A percentile compares a stretch with the other conserved stretches of the same genome.
Conservation (phyloP, 1,140 invertebrate species). For the Yoshiicerus persimilis region DNA sequence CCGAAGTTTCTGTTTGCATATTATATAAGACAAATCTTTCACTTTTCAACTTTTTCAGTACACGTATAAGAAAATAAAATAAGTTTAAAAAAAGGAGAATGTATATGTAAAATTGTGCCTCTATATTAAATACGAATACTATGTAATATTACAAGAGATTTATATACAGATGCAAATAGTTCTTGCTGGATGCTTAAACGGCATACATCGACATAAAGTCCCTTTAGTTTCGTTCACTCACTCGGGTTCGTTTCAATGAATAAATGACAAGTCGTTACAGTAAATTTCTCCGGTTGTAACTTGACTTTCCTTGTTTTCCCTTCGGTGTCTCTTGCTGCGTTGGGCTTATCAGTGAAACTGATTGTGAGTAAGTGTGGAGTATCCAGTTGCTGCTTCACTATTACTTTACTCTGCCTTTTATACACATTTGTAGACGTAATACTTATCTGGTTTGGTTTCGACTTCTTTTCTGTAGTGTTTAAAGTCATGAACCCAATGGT, state of each 20-base stretch:
- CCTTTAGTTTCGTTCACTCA: neutral
- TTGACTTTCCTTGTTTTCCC: neutral
- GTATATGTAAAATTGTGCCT: no score
- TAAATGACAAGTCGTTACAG: slow-evolving; percentile 16
- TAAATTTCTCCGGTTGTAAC: neutral
- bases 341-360: neutral
- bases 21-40: no score
- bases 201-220: no score
- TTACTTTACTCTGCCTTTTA: neutral
- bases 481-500: neutral
- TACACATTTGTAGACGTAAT: neutral
- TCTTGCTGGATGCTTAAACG: no score
- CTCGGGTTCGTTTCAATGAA: neutral
- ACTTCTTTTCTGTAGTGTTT: neutral
- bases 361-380: neutral
- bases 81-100: no score
- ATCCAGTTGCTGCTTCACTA: no score
- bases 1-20: no score
- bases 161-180: no score
- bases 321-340: neutral
- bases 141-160: no score
- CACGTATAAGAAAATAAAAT: no score
- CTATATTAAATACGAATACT: no score
- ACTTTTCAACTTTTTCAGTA: no score
- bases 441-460: neutral